phyloP scores from a whole-genome alignment of 2,797 vertebrate genomes.

The Halcyon chelicuti region DNA sequence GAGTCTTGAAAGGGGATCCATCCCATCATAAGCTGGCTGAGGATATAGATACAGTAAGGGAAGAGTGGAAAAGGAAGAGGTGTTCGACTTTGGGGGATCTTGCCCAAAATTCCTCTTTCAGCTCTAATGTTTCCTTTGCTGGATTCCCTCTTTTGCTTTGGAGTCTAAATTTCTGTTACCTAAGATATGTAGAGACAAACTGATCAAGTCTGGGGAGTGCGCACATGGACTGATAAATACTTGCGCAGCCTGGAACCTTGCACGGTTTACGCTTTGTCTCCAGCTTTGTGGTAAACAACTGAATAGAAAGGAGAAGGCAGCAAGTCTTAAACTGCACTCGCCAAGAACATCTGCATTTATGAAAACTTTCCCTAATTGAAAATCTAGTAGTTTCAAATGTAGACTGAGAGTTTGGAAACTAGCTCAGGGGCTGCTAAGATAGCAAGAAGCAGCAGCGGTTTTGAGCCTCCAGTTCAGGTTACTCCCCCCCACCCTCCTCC shows the following conservation, averaged over 20 bases:
- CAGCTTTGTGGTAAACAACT: conserved; percentile 42
- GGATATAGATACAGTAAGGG: background rate
- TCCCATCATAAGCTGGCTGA: background rate
- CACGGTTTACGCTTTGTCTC: conserved; percentile 3
- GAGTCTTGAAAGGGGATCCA: background rate
- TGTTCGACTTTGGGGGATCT: background rate
- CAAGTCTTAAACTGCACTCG: background rate
- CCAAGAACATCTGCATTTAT: conserved; percentile 59
- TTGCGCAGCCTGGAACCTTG: background rate
- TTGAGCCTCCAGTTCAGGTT: background rate
- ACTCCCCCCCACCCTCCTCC: background rate
- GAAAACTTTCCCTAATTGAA: conserved; percentile 60
- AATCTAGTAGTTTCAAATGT: conserved; percentile 52
- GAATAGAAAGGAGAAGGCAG: conserved; percentile 21
- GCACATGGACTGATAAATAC: conserved; percentile 6
- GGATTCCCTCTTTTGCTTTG: background rate
- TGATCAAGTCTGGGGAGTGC: background rate
- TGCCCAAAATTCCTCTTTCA: background rate
- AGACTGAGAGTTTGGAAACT: conserved; percentile 32
- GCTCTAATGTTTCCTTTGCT: background rate
- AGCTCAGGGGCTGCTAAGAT: conserved; percentile 13
- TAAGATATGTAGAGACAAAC: background rate
- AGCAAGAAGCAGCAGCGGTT: background rate
- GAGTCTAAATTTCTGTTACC: background rate
- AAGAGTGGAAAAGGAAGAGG: background rate